Conservation (phyloP, 2,888 invertebrate genomes). For the Phaedon cochleariae region DNA sequence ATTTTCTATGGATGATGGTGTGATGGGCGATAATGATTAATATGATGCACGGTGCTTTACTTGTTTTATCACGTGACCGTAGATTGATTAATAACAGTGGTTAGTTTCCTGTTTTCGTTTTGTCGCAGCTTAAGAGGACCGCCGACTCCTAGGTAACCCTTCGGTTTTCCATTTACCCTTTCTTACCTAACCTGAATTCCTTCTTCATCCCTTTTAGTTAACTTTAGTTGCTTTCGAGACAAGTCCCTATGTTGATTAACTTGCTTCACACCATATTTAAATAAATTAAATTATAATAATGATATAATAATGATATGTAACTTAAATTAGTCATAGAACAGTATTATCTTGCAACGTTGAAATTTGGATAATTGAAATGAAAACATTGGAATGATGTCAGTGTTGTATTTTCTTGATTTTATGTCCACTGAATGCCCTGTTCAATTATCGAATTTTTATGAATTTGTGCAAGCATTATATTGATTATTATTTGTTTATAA, state of each 20-base stretch:
- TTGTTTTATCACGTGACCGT: constrained; percentile 19
- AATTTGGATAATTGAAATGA: constrained; percentile 29
- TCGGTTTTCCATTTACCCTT: constrained; percentile 51
- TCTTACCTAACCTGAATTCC: constrained; percentile 30
- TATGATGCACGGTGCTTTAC: constrained; percentile 17
- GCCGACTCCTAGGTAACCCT: constrained; percentile 61
- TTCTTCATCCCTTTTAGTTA: constrained; percentile 40
- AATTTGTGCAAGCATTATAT: constrained; percentile 37
- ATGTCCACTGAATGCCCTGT: constrained; percentile 38
- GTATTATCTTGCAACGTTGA: constrained; percentile 34
- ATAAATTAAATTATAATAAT: constrained; percentile 24
- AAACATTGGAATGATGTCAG: constrained; percentile 39
- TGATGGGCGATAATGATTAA: background rate
- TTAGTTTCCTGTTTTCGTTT: constrained; percentile 64
- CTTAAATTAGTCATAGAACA: constrained; percentile 37
- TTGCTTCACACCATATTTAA: constrained; percentile 40
- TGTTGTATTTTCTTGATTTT: constrained; percentile 35
- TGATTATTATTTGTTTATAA: constrained; percentile 7
- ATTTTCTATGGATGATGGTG: background rate
- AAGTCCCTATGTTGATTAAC: constrained; percentile 39
- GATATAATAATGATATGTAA: constrained; percentile 32
- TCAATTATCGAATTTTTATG: constrained; percentile 37
- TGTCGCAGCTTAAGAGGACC: constrained; percentile 71
- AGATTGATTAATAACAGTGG: constrained; percentile 38
- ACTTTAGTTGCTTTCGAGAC: constrained; percentile 36